Percentiles rank a stretch among this genome's conserved stretches.
phyloP scores from a whole-genome alignment of 2,113 vertebrate genomes.

The Sebastes fasciatus region DNA sequence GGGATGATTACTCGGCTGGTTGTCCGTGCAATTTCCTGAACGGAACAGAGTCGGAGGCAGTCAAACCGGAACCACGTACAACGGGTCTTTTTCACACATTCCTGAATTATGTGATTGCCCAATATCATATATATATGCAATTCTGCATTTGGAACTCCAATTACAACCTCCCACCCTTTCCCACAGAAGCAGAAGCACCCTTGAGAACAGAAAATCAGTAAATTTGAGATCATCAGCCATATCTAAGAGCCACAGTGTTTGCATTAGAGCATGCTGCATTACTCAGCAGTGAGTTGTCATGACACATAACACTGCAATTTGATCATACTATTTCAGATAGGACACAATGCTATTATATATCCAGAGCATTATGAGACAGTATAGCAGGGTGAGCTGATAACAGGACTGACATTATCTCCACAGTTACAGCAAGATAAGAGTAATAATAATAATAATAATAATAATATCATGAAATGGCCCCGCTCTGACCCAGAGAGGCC shows the following conservation, averaged over 20 bases:
- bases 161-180: background rate
- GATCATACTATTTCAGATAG: background rate
- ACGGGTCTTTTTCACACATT: background rate
- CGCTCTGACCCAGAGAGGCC: background rate
- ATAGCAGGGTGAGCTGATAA: slow-evolving; percentile 9
- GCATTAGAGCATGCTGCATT: slow-evolving; percentile 4
- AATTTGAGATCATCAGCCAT: background rate
- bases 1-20: slow-evolving; percentile 55
- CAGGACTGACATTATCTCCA: background rate
- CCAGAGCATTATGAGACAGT: slow-evolving; percentile 1
- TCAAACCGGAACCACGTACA: background rate
- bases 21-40: slow-evolving; percentile 54
- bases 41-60: slow-evolving; percentile 1
- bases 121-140: background rate
- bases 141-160: background rate
- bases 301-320: slow-evolving; percentile 3
- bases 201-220: slow-evolving; percentile 13
- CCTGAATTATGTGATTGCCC: background rate
- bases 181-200: background rate
- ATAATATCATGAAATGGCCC: background rate
- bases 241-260: slow-evolving; percentile 9
- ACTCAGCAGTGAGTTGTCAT: slow-evolving; percentile 13
- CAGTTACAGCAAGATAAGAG: slow-evolving; percentile 4
- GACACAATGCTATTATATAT: slow-evolving; percentile 6
- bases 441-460: slow-evolving; percentile 7